Conservation (phyloP, 2,888 invertebrate species). For the Tenthredo distinguenda region DNA sequence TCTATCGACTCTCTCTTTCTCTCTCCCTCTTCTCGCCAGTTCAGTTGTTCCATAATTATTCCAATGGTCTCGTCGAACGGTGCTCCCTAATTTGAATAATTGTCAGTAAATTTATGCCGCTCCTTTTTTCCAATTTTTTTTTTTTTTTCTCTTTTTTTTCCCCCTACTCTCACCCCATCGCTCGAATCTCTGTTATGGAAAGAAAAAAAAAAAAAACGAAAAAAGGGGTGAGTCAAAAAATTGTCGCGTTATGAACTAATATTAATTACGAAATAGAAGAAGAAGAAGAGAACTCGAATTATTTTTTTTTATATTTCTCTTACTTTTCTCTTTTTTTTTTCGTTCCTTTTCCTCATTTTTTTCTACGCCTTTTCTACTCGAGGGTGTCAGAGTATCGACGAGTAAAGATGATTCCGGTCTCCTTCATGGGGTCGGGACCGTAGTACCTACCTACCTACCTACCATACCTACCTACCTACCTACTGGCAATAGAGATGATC, state of each 20-base stretch:
- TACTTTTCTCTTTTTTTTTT: not conserved
- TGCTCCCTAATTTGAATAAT: slow-evolving; percentile 15
- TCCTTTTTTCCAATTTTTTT: not conserved
- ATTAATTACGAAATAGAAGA: too few relatives aligned
- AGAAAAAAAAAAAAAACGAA: not conserved
- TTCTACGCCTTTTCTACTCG: not conserved
- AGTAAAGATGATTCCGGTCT: not conserved
- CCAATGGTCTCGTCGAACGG: slow-evolving; percentile 25
- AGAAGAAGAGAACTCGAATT: too few relatives aligned
- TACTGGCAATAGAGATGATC: slow-evolving; percentile 41
- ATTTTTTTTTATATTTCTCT: not conserved
- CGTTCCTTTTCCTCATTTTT: not conserved
- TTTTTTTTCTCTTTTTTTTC: not conserved
- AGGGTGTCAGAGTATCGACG: not conserved
- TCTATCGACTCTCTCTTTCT: too few relatives aligned
- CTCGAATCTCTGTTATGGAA: not conserved
- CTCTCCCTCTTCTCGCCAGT: not conserved
- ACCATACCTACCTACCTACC: not conserved
- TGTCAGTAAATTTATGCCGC: not conserved
- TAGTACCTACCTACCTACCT: not conserved
- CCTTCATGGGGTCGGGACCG: not conserved
- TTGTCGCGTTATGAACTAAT: not conserved
- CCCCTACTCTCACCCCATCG: not conserved
- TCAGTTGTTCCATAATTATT: slow-evolving; percentile 29
- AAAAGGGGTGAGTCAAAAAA: not conserved